These are phyloP conservation scores for Phlogophora meticulosa DNA, from an alignment of 2,888 invertebrate genomes.

Conservation along the genomic window DNA sequence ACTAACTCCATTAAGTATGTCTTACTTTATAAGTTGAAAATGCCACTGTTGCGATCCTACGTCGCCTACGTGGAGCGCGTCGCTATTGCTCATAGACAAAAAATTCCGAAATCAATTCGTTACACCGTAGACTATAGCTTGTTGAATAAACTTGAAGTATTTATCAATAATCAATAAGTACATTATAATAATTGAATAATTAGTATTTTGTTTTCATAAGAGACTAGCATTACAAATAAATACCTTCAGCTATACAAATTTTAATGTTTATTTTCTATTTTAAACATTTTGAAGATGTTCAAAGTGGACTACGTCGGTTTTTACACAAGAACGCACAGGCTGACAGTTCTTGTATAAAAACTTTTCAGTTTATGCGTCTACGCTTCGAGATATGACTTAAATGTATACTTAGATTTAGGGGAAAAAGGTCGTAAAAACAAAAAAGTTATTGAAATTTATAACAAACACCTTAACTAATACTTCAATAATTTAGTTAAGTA, in stretches of 20 bases:
- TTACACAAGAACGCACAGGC: conserved; percentile 80
- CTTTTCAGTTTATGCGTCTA: conserved; percentile 87
- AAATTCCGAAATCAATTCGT: conserved; percentile 89
- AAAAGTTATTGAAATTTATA: conserved; percentile 91
- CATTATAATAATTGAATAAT: conserved; percentile 91
- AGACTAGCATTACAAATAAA: conserved; percentile 91
- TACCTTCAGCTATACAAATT: conserved; percentile 91
- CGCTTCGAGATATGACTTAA: conserved; percentile 90
- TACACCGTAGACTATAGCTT: conserved; percentile 90
- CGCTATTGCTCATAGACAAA: conserved; percentile 87
- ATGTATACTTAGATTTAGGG: conserved; percentile 90
- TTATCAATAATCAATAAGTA: conserved; percentile 91
- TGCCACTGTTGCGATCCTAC: conserved; percentile 90
- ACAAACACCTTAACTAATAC: conserved; percentile 91
- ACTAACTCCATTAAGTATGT: conserved; percentile 87
- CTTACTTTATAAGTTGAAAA: conserved; percentile 89
- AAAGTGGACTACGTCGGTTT: conserved; percentile 88
- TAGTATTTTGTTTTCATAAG: conserved; percentile 91
- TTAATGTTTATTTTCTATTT: conserved; percentile 90
- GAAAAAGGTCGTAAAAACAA: conserved; percentile 90
- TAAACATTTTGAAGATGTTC: conserved; percentile 90
- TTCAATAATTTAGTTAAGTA: conserved; percentile 89
- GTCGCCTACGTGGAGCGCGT: conserved; percentile 83
- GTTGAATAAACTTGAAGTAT: conserved; percentile 91
- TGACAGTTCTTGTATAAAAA: conserved; percentile 82